Conservation (phyloP, 2,113 vertebrate species). For the Vidua macroura region DNA sequence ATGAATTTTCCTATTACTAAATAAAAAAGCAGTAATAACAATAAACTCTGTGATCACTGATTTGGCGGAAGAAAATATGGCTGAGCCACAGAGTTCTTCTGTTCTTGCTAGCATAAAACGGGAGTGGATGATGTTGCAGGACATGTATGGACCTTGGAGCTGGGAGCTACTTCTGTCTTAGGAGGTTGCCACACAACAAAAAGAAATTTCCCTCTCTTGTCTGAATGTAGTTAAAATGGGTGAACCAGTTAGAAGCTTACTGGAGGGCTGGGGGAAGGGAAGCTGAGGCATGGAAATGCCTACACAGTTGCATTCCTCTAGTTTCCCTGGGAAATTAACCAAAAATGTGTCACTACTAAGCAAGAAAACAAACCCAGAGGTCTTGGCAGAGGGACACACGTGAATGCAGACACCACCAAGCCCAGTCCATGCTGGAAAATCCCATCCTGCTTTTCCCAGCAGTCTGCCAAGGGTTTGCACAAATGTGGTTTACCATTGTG, state of each 20-base stretch:
- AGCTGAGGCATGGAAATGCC: background rate
- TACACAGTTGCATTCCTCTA: background rate
- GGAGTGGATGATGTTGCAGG: background rate
- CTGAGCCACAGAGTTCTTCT: background rate
- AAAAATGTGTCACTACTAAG: background rate
- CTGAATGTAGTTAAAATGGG: background rate
- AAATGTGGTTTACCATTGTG: rapidly evolving
- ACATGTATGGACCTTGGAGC: background rate
- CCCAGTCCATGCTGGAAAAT: background rate
- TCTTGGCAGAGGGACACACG: rapidly evolving
- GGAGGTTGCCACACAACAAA: background rate
- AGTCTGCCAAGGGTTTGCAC: background rate
- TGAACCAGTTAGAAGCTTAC: rapidly evolving
- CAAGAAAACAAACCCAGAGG: background rate
- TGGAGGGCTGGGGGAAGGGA: background rate
- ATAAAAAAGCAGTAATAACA: background rate
- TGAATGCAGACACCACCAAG: too few species aligned
- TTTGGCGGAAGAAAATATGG: background rate
- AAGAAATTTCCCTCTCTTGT: background rate
- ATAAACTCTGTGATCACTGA: background rate
- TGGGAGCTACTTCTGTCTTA: background rate
- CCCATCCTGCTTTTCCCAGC: background rate
- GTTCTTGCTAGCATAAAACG: background rate
- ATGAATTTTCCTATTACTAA: background rate
- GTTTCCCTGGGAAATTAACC: background rate